These are phyloP conservation scores for Ceratitis capitata DNA, from an alignment of 1,140 invertebrate species.

Conservation along the genomic window DNA sequence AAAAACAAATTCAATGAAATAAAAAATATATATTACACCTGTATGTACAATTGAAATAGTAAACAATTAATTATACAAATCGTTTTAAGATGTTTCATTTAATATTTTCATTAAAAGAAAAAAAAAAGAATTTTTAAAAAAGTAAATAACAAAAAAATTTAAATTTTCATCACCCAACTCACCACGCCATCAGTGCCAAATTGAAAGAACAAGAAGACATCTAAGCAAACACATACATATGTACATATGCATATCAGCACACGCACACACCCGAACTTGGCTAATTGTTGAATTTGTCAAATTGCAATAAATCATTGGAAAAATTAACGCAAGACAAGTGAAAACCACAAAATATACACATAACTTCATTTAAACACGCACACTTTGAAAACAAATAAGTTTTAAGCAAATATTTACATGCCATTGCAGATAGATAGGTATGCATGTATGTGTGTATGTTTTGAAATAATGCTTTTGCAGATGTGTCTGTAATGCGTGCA, in stretches of 20 bases:
- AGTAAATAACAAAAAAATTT: neutral
- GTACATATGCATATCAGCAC: neutral
- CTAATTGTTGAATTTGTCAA: slow-evolving; percentile 34
- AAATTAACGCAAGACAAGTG: slow-evolving; percentile 4
- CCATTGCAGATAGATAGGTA: too few relatives aligned
- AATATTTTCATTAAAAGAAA: too few relatives aligned
- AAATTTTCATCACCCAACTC: neutral
- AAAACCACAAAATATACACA: slow-evolving; percentile 3
- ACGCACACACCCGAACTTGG: neutral
- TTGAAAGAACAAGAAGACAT: neutral
- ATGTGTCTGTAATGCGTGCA: neutral
- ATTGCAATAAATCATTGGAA: slow-evolving; percentile 26
- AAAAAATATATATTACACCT: too few relatives aligned
- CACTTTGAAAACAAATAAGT: neutral
- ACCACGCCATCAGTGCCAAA: neutral
- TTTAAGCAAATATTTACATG: neutral
- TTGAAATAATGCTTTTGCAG: too few relatives aligned
- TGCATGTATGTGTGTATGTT: neutral
- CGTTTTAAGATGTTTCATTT: too few relatives aligned
- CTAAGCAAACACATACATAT: neutral
- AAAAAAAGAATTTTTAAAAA: neutral
- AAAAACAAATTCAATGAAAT: too few relatives aligned
- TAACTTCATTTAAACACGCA: neutral
- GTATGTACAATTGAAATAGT: too few relatives aligned
- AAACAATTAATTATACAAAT: too few relatives aligned